Evolutionary conservation across 2,888 invertebrate species (phyloP).

Genomic region (Nysson spinosus): DNA sequence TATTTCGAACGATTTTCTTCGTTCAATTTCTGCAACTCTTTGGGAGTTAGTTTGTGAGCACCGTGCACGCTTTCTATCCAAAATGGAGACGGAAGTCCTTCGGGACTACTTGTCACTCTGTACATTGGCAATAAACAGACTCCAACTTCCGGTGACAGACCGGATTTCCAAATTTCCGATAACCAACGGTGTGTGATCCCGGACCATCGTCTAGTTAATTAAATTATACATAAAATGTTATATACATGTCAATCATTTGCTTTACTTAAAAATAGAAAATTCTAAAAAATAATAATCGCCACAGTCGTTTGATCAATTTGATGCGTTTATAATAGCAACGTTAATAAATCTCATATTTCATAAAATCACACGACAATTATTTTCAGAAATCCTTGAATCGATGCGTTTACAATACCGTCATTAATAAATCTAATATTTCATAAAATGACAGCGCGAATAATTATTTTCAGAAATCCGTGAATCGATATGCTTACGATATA

Average conservation of each 20-base stretch:
- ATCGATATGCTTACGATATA: slow-evolving; percentile 77
- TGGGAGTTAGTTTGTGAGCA: slow-evolving; percentile 66
- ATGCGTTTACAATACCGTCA: slow-evolving; percentile 78
- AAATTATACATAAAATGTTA: no score
- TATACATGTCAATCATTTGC: no score
- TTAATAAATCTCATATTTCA: no score
- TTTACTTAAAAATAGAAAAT: no score
- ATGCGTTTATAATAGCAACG: no score
- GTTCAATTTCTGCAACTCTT: slow-evolving; percentile 72
- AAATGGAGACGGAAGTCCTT: slow-evolving; percentile 65
- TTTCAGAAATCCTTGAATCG: neutral
- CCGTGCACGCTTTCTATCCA: slow-evolving; percentile 79
- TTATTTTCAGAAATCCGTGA: neutral
- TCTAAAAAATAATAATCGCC: no score
- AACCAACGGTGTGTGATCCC: slow-evolving; percentile 72
- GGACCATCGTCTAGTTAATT: slow-evolving; percentile 64
- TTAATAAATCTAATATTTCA: no score
- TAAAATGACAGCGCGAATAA: no score
- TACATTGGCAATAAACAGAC: slow-evolving; percentile 77
- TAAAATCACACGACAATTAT: neutral
- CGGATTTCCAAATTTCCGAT: slow-evolving; percentile 80
- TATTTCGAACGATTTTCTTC: slow-evolving; percentile 73
- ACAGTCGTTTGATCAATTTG: no score
- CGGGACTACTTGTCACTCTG: slow-evolving; percentile 72
- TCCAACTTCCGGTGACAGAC: slow-evolving; percentile 75